These are phyloP conservation scores for Parthenolecanium corni DNA, from an alignment of 2,888 invertebrate species.

Conservation along the genomic window DNA sequence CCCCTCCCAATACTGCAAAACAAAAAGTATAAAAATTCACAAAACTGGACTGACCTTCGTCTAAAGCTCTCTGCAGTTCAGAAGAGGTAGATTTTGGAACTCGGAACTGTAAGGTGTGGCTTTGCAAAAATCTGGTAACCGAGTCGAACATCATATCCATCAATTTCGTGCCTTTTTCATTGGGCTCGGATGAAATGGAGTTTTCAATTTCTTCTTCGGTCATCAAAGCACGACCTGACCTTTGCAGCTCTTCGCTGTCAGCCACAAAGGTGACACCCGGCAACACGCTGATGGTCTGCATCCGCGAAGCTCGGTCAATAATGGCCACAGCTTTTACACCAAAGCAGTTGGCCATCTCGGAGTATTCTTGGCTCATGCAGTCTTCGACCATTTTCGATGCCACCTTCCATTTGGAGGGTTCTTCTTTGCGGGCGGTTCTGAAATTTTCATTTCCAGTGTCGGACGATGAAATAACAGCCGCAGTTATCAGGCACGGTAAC, in stretches of 20 bases:
- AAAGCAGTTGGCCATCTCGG: conserved; percentile 39
- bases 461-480: conserved; percentile 21
- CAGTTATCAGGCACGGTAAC: conserved; percentile 20
- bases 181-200: conserved; percentile 43
- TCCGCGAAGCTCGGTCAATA: conserved; percentile 46
- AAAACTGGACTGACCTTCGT: conserved; percentile 62
- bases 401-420: conserved; percentile 27
- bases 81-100: conserved; percentile 54
- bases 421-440: conserved; percentile 9
- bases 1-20: no score
- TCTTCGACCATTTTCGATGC: conserved; percentile 33
- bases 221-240: conserved; percentile 35
- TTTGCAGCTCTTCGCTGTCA: conserved; percentile 34
- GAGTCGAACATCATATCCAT: conserved; percentile 47
- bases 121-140: conserved; percentile 46
- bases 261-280: conserved; percentile 49
- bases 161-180: conserved; percentile 43
- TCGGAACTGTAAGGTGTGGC: conserved; percentile 56
- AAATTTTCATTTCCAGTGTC: conserved; percentile 21
- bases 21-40: no score
- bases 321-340: conserved; percentile 48
- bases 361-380: conserved; percentile 29
- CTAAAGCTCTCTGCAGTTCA: conserved; percentile 57
- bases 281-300: conserved; percentile 45
- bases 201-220: conserved; percentile 43